A percentile compares a stretch with the other conserved stretches of the same genome.
phyloP scores from a whole-genome alignment of 2,797 vertebrate genomes.

The Myripristis murdjan region DNA sequence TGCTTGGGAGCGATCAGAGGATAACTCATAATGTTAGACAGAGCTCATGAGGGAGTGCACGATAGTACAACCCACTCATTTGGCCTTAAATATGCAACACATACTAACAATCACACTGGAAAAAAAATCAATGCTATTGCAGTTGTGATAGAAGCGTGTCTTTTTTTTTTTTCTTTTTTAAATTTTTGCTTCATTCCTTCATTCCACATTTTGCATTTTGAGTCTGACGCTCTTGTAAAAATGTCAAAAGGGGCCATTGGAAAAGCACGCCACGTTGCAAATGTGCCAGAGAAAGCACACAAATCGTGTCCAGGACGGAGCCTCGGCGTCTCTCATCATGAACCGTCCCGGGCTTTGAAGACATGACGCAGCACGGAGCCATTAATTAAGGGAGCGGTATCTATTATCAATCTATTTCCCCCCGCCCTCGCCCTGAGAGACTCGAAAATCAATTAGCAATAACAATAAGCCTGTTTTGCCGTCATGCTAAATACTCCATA shows the following conservation, averaged over 20 bases:
- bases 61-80: background rate
- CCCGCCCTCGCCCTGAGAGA: constrained; percentile 23
- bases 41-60: background rate
- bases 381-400: constrained; percentile 1
- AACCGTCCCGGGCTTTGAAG: background rate
- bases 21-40: background rate
- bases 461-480: constrained; percentile 57
- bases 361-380: background rate
- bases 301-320: background rate
- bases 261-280: background rate
- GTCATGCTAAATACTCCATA: constrained; percentile 49
- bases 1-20: background rate
- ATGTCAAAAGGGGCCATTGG: background rate
- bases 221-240: background rate
- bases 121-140: background rate
- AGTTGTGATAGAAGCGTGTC: background rate
- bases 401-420: constrained; percentile 33
- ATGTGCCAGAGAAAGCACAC: background rate
- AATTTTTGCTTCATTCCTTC: background rate
- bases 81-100: background rate
- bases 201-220: background rate
- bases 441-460: constrained; percentile 54
- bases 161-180: too few relatives aligned
- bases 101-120: background rate
- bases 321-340: background rate